Conservation (phyloP, 2,888 invertebrate species). For the Dicyrtomina minuta region DNA sequence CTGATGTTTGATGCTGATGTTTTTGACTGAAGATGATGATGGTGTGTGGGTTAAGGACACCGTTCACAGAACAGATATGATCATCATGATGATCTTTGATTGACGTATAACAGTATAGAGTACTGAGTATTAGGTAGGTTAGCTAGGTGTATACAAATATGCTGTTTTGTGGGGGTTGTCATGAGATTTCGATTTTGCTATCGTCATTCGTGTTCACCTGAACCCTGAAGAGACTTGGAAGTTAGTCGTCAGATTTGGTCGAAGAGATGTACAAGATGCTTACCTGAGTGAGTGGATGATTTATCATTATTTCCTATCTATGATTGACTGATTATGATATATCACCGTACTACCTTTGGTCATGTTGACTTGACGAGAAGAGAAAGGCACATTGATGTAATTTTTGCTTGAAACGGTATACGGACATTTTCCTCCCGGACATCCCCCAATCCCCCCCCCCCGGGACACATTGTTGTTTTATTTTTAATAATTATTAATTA, state of each 20-base stretch:
- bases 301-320: slow-evolving; percentile 27
- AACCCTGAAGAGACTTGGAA: too few species aligned
- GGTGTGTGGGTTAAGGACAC: slow-evolving; percentile 25
- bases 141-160: too few species aligned
- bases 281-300: slow-evolving; percentile 14
- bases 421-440: too few species aligned
- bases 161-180: slow-evolving; percentile 21
- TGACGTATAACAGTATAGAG: slow-evolving; percentile 17
- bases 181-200: slow-evolving; percentile 6
- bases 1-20: too few species aligned
- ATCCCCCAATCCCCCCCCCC: too few species aligned
- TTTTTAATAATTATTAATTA: too few species aligned
- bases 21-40: not conserved
- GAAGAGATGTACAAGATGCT: too few species aligned
- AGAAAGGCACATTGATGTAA: slow-evolving; percentile 24
- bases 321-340: slow-evolving; percentile 27
- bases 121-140: not conserved
- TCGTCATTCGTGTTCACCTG: not conserved
- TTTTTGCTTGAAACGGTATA: too few species aligned
- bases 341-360: slow-evolving; percentile 16
- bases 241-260: too few species aligned
- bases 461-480: too few species aligned
- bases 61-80: not conserved
- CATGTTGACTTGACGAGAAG: slow-evolving; percentile 31
- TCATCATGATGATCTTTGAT: slow-evolving; percentile 21